Evolutionary conservation across 2,888 invertebrate genomes (phyloP).

Genomic region (Epinotia bilunana): DNA sequence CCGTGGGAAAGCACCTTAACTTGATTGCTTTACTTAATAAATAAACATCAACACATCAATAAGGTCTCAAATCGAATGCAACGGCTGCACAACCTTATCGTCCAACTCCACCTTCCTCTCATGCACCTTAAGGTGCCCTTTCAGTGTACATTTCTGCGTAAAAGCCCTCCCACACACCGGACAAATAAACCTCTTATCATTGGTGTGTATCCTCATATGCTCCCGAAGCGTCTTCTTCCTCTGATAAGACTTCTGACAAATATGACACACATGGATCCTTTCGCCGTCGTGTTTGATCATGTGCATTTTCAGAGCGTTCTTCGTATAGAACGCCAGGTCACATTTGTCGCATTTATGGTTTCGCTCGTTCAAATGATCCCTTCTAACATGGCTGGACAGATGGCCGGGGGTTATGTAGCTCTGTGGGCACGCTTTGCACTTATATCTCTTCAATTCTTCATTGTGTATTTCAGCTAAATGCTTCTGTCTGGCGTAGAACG

Average conservation of each 20-base stretch:
- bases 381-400: constrained; percentile 72
- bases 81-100: constrained; percentile 57
- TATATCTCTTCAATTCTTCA: constrained; percentile 76
- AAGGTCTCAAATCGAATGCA: constrained; percentile 58
- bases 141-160: constrained; percentile 78
- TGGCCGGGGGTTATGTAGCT: constrained; percentile 80
- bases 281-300: constrained; percentile 84
- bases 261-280: constrained; percentile 78
- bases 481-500: constrained; percentile 77
- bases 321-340: constrained; percentile 80
- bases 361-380: constrained; percentile 76
- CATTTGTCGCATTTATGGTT: constrained; percentile 82
- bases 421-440: constrained; percentile 77
- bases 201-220: constrained; percentile 77
- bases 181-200: constrained; percentile 77
- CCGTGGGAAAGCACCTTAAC: no score
- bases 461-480: constrained; percentile 78
- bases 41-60: no score
- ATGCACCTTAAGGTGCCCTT: constrained; percentile 77
- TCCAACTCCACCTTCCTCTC: constrained; percentile 69
- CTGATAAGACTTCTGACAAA: constrained; percentile 81
- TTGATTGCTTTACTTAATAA: no score
- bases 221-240: constrained; percentile 75
- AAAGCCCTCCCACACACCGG: constrained; percentile 77
- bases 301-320: constrained; percentile 83